Conservation (phyloP, 2,888 invertebrate species). For the Meganola albula region DNA sequence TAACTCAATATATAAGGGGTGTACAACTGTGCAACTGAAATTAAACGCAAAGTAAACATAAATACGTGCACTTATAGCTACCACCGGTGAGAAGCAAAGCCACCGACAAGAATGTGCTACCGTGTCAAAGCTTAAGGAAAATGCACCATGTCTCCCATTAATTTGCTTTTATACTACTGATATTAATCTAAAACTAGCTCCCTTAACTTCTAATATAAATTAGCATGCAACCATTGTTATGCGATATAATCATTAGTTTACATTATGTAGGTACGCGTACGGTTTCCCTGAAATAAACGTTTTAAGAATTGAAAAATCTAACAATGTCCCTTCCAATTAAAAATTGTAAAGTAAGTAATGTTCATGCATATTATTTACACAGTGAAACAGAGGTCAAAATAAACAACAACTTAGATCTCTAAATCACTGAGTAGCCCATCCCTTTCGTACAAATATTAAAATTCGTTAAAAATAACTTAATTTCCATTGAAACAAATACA, state of each 20-base stretch:
- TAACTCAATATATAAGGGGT: constrained; percentile 77
- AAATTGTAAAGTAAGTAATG: no score
- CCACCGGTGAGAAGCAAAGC: constrained; percentile 66
- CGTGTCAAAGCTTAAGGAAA: constrained; percentile 61
- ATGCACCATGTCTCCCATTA: constrained; percentile 79
- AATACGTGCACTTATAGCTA: constrained; percentile 70
- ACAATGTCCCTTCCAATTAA: no score
- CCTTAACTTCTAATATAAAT: constrained; percentile 33
- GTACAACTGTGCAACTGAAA: constrained; percentile 78
- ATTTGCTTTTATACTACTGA: constrained; percentile 50
- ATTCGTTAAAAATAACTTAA: no score
- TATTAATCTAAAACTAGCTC: constrained; percentile 39
- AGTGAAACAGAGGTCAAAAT: constrained; percentile 20
- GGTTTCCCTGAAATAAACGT: constrained; percentile 13
- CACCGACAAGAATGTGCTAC: constrained; percentile 56
- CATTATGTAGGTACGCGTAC: constrained; percentile 10
- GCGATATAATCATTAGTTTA: constrained; percentile 36
- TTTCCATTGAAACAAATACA: constrained; percentile 49
- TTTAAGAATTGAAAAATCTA: background rate
- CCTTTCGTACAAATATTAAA: background rate
- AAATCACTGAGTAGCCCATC: constrained; percentile 14
- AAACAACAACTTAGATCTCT: constrained; percentile 8
- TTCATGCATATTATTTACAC: constrained; percentile 29
- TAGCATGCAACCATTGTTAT: constrained; percentile 50
- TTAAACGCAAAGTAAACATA: constrained; percentile 70